These are phyloP conservation scores for Coelopa frigida DNA, from an alignment of 1,140 invertebrate genomes.

Conservation along the genomic window DNA sequence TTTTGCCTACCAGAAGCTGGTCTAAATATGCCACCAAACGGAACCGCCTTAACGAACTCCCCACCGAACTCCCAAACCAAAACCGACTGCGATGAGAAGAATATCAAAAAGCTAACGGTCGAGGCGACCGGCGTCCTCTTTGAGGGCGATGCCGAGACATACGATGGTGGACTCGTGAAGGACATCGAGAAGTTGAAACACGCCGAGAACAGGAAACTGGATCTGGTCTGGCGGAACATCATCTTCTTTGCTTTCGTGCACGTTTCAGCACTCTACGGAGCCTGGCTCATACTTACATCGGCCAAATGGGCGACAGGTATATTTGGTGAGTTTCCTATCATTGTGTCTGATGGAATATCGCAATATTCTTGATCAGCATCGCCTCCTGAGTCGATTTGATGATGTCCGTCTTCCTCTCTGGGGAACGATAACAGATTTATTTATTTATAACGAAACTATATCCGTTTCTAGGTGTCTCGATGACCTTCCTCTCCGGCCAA, in stretches of 20 bases:
- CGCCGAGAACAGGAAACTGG: not conserved
- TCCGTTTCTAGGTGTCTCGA: too few species aligned
- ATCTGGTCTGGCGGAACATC: not conserved
- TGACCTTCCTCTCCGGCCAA: constrained; percentile 58
- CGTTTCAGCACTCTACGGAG: constrained; percentile 69
- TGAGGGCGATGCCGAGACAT: not conserved
- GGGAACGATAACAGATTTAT: too few species aligned
- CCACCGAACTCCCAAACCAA: too few species aligned
- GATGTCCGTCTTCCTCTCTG: too few species aligned
- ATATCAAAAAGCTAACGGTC: not conserved
- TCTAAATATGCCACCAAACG: constrained; percentile 4
- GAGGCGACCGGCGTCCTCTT: not conserved
- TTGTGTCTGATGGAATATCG: not conserved
- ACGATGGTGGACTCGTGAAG: not conserved
- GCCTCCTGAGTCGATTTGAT: constrained; percentile 48
- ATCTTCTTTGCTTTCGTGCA: constrained; percentile 54
- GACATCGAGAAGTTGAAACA: not conserved
- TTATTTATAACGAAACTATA: too few species aligned
- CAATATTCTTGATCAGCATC: not conserved
- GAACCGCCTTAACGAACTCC: too few species aligned
- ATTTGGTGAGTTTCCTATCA: constrained; percentile 57
- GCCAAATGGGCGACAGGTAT: constrained; percentile 67
- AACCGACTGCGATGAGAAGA: not conserved
- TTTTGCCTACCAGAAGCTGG: too few species aligned
- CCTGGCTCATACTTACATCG: constrained; percentile 66